Evolutionary conservation across 1,140 invertebrate species (phyloP), one percentile per base, ranked within the genome.

Genomic region (Eufriesea mexicana): DNA sequence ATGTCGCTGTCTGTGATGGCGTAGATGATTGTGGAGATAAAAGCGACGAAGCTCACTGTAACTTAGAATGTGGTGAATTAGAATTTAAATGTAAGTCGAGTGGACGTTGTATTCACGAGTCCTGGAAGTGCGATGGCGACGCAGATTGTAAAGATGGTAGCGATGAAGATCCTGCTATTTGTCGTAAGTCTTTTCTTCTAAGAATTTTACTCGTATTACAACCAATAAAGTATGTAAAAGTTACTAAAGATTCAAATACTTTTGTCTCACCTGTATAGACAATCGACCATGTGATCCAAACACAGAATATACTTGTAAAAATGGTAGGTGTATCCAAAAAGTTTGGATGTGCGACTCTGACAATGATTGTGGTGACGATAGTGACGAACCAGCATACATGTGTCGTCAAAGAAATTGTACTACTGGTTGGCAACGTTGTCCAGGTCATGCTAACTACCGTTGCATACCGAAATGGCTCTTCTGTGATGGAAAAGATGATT

Each of bases 71-170:
- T 91, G 97, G 98, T 0, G 97, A 97, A n/a, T 95, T 98, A 9
- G 98, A 99, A 92, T 99, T 99, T 92, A 99, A 99, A 91, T 99
- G 98, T 91, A 96, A 96, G 87, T 96, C 96, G 0, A 98, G 97
- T 84, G 98, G 98, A 2, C 88, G 94, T 0, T 99, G 99, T 93
- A 99, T 99, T 79, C 96, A 99, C 25, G 96, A 97, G 54, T 97
- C 98, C 61, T 99, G 99, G 98, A 98, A 98, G 89, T 99, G 99
- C 92, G 98, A 99, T 91, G 98, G 98, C 1, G 98, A 99, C 91
- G 96, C 98, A 9, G 98, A 99, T 92, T 99, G 99, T 92, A 97
- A 97, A 90, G 99, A 99, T 93, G 97, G 97, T 64, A 97, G 97
- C 71, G 98, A 99, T 92, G 99, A 99, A 95, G 97, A 98, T 93